Evolutionary conservation across 2,113 vertebrate genomes (phyloP), one percentile per base, ranked within the genome.

Genomic region (Thinocorus orbignyianus): DNA sequence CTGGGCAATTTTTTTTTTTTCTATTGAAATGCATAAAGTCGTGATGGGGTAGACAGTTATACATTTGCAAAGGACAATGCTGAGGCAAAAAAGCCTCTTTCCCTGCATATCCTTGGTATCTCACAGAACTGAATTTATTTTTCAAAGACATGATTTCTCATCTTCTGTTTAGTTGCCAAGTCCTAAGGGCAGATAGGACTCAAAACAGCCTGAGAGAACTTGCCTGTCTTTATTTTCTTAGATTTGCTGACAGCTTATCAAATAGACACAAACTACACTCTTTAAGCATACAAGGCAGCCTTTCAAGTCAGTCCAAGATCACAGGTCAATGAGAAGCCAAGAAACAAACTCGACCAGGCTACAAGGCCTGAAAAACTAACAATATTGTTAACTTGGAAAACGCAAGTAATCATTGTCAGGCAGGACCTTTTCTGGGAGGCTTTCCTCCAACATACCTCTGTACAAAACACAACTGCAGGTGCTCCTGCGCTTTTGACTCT

Each of bases 221-320:
- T 81, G 61, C 70, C 42, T 48, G 46, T 58, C 88, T 92, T 92
- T 92, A 83, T 92, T 92, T 96, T 81, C 92, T 91, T 80, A 85
- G 73, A 80, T 94, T 95, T 94, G 70, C 71, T 0, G 4, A 91
- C 95, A 93, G 69, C 83, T 91, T 94, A 95, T 94, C 86, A 62
- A 96, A 95, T 46, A 96, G 77, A 95, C 84, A 95, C 62, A 82
- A 97, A 76, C 70, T 78, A 68, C 24, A 51, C 66, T 94, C 70
- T 92, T 87, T 70, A 85, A 81, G 88, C 70, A 65, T 28, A 81
- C 74, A 87, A 92, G 78, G 84, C 73, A 66, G 90, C 58, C 66
- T 95, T 93, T 94, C 81, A 96, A 95, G 86, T 92, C 74, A 60
- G 81, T 89, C 86, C 91, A 93, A 93, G 91, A 93, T 85, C 94